phyloP scores from a whole-genome alignment of 2,113 vertebrate genomes.

The Cololabis saira region DNA sequence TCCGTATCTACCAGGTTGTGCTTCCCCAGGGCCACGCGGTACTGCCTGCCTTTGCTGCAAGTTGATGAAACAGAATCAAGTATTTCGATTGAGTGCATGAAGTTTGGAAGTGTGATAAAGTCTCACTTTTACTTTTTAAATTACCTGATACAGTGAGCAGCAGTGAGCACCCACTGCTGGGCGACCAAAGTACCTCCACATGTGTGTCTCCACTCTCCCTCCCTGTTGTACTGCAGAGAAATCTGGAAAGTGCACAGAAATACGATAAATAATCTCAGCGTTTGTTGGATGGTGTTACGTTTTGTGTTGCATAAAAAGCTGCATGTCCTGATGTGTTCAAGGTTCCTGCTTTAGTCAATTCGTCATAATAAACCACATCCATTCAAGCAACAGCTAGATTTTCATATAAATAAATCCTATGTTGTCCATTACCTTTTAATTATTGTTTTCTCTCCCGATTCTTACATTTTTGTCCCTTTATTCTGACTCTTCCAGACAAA shows the following conservation, averaged over 20 bases:
- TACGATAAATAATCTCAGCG: not conserved
- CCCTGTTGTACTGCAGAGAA: constrained; percentile 86
- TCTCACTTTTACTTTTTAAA: not conserved
- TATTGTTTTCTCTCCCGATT: too few species aligned
- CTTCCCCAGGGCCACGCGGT: constrained; percentile 85
- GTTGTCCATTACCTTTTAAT: too few species aligned
- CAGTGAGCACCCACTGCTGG: constrained; percentile 86
- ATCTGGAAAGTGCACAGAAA: constrained; percentile 70
- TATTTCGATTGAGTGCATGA: not conserved
- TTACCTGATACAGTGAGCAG: constrained; percentile 92
- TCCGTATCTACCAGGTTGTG: constrained; percentile 81
- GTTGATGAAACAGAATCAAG: not conserved
- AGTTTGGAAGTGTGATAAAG: not conserved
- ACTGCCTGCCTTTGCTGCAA: constrained; percentile 65
- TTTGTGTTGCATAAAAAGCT: too few species aligned
- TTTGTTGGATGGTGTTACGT: too few species aligned
- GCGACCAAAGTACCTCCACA: constrained; percentile 89
- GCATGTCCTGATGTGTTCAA: too few species aligned
- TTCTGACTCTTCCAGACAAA: too few species aligned
- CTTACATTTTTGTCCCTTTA: too few species aligned
- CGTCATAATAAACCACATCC: too few species aligned
- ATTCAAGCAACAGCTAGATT: too few species aligned
- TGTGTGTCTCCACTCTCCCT: constrained; percentile 81
- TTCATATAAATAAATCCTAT: too few species aligned
- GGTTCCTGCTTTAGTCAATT: too few species aligned